Conservation (phyloP, 1,140 invertebrate genomes). For the Pseudomyrmex concolor region DNA sequence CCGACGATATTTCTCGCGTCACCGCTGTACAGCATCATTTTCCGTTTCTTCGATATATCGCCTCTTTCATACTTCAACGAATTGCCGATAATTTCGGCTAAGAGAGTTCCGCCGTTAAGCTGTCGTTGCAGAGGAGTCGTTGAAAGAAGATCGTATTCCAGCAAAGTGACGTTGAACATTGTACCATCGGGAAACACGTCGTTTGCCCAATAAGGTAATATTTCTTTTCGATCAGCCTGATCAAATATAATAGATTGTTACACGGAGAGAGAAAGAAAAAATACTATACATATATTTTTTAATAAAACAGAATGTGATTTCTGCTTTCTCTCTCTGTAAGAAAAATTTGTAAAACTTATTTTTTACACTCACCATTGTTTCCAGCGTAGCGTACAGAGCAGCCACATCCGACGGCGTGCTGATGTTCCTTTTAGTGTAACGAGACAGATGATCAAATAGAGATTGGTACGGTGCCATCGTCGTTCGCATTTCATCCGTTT, state of each 20-base stretch:
- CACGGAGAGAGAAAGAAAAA: too few species aligned
- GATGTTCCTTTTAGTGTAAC: slow-evolving; percentile 70
- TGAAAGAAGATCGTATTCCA: slow-evolving; percentile 75
- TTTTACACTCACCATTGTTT: slow-evolving; percentile 75
- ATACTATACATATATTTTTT: not conserved
- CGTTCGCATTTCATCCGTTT: not conserved
- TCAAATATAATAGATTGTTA: slow-evolving; percentile 42
- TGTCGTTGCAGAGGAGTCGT: slow-evolving; percentile 72
- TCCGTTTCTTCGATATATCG: slow-evolving; percentile 46
- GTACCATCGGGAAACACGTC: slow-evolving; percentile 72
- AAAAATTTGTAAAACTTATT: not conserved
- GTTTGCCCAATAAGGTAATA: slow-evolving; percentile 74
- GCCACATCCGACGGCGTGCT: slow-evolving; percentile 68
- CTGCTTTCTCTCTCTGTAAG: not conserved
- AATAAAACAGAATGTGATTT: not conserved
- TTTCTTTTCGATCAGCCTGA: slow-evolving; percentile 69
- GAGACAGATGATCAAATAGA: slow-evolving; percentile 70
- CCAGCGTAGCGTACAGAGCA: slow-evolving; percentile 72
- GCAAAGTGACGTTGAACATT: slow-evolving; percentile 69
- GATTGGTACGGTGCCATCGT: slow-evolving; percentile 31
- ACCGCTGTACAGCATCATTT: slow-evolving; percentile 78
- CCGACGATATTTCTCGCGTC: slow-evolving; percentile 78
- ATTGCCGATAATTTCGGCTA: slow-evolving; percentile 76
- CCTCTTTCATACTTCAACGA: slow-evolving; percentile 55
- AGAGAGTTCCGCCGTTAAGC: slow-evolving; percentile 78